A percentile compares a stretch with the other conserved stretches of the same genome.
Conservation (phyloP, 2,888 invertebrate species). For the Phrixothrix hirtus region DNA sequence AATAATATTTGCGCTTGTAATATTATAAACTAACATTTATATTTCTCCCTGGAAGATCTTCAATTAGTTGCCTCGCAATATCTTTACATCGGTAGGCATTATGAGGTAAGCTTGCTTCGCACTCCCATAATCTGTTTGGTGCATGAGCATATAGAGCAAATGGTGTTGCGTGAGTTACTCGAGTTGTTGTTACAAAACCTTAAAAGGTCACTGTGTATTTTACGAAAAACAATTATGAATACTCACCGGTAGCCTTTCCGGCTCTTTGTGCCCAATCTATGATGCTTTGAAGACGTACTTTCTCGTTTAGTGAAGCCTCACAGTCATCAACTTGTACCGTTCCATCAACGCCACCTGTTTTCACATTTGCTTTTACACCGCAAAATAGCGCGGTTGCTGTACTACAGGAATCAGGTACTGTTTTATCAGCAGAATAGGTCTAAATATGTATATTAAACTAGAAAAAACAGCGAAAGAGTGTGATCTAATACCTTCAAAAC, state of each 20-base stretch:
- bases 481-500: constrained; percentile 74
- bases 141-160: constrained; percentile 78
- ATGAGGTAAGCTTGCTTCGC: constrained; percentile 68
- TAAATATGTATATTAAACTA: constrained; percentile 48
- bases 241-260: constrained; percentile 75
- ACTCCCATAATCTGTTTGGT: constrained; percentile 79
- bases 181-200: constrained; percentile 84
- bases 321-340: constrained; percentile 69
- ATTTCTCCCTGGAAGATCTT: constrained; percentile 75
- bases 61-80: constrained; percentile 80
- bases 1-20: neutral
- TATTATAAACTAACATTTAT: constrained; percentile 62
- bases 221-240: neutral
- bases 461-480: too few species aligned
- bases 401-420: constrained; percentile 88
- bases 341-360: constrained; percentile 76
- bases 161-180: constrained; percentile 89
- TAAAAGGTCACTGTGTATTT: neutral
- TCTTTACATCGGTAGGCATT: constrained; percentile 70
- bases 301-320: constrained; percentile 61
- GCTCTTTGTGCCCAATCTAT: constrained; percentile 73
- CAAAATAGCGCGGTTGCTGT: constrained; percentile 85
- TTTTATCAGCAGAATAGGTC: constrained; percentile 86
- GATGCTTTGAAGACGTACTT: constrained; percentile 66
- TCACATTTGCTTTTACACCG: constrained; percentile 82